A percentile compares a stretch with the other conserved stretches of the same genome.
Conservation (phyloP, 2,888 invertebrate genomes). For the Notodonta ziczac region DNA sequence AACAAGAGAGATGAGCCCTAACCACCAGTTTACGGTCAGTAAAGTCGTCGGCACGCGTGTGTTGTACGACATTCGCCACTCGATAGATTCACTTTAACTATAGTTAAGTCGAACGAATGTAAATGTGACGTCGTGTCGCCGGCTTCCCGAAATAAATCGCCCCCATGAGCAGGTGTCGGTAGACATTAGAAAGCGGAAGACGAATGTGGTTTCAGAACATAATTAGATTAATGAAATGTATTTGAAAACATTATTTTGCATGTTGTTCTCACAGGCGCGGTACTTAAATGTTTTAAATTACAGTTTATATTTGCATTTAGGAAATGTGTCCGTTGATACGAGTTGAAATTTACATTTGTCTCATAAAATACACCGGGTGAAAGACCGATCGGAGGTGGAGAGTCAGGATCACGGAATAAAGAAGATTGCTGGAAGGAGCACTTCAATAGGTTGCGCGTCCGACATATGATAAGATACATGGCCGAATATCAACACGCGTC, state of each 20-base stretch:
- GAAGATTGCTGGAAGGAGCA: too few relatives aligned
- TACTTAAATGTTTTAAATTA: constrained; percentile 13
- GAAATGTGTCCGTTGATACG: constrained; percentile 20
- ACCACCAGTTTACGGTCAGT: constrained; percentile 80
- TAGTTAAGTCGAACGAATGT: constrained; percentile 35
- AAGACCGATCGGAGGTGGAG: constrained; percentile 34
- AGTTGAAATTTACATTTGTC: constrained; percentile 33
- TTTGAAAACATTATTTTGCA: constrained; percentile 6
- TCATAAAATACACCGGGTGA: constrained; percentile 40
- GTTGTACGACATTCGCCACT: constrained; percentile 61
- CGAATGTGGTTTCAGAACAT: constrained; percentile 16
- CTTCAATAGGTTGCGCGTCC: too few relatives aligned
- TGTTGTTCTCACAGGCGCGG: constrained; percentile 11
- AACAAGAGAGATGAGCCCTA: constrained; percentile 84
- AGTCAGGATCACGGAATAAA: constrained; percentile 18
- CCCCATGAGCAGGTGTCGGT: constrained; percentile 38
- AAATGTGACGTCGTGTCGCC: constrained; percentile 26
- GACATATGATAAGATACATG: too few relatives aligned
- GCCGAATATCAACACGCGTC: too few relatives aligned
- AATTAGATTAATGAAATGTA: constrained; percentile 16
- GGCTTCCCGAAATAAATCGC: constrained; percentile 38
- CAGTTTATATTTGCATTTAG: constrained; percentile 8
- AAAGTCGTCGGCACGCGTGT: constrained; percentile 75
- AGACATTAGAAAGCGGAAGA: constrained; percentile 32
- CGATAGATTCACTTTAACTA: constrained; percentile 55